A percentile compares a stretch with the other conserved stretches of the same genome.
phyloP scores from a whole-genome alignment of 2,113 vertebrate species.

The Tragelaphus scriptus region DNA sequence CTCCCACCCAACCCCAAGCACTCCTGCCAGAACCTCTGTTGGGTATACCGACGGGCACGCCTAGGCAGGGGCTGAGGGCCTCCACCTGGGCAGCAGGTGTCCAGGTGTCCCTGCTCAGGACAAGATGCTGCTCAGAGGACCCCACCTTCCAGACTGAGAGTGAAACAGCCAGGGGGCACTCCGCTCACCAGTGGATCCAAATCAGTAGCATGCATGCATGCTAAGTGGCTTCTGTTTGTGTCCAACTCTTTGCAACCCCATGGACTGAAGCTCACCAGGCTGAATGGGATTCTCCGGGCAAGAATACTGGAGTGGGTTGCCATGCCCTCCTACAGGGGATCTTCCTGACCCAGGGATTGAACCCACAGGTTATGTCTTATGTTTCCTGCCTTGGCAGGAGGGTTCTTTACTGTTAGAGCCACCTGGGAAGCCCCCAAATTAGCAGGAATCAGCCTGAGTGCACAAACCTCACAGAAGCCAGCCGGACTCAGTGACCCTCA shows the following conservation, averaged over 20 bases:
- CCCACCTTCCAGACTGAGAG: neutral
- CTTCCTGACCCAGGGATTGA: neutral
- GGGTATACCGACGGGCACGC: rapidly evolving
- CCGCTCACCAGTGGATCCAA: rapidly evolving
- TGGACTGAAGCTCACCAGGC: neutral
- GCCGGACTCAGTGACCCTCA: neutral
- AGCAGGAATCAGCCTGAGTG: neutral
- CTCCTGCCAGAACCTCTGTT: neutral
- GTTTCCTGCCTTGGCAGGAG: neutral
- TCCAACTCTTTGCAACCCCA: neutral
- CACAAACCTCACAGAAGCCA: rapidly evolving
- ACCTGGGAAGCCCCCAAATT: neutral
- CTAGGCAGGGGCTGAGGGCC: neutral
- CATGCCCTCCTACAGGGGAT: neutral
- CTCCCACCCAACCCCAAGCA: neutral
- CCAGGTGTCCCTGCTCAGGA: rapidly evolving
- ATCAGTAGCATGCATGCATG: neutral
- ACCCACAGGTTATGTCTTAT: neutral
- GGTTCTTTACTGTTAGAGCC: neutral
- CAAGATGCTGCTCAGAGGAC: too few relatives aligned
- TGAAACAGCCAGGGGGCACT: neutral
- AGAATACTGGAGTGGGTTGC: neutral
- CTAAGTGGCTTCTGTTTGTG: neutral
- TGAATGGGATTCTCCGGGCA: neutral
- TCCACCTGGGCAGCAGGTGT: neutral